phyloP scores from a whole-genome alignment of 2,888 invertebrate genomes.

The Carcina quercana region DNA sequence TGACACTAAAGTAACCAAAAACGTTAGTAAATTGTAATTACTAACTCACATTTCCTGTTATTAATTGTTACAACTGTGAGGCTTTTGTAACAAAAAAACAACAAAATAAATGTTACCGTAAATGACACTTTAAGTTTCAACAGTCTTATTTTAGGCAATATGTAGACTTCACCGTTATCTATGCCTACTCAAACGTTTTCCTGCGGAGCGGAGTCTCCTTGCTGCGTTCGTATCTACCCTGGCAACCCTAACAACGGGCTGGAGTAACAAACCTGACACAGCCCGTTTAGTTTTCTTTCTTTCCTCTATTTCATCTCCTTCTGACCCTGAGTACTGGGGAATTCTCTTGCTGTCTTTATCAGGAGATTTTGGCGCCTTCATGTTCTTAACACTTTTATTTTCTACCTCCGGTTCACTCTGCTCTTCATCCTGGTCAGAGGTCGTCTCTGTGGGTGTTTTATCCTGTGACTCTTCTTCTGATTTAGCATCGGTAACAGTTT shows the following conservation, averaged over 20 bases:
- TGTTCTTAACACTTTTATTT: slow-evolving; percentile 31
- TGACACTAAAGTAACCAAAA: no score
- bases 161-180: slow-evolving; percentile 38
- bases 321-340: slow-evolving; percentile 32
- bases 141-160: no score
- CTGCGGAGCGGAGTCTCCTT: slow-evolving; percentile 49
- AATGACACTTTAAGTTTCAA: no score
- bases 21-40: no score
- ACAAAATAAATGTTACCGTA: no score
- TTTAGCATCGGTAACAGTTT: slow-evolving; percentile 20
- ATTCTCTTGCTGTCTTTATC: slow-evolving; percentile 17
- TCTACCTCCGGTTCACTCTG: slow-evolving; percentile 32
- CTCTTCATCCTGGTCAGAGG: slow-evolving; percentile 22
- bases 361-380: slow-evolving; percentile 23
- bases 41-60: no score
- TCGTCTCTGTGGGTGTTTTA: slow-evolving; percentile 19
- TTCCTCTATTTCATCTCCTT: slow-evolving; percentile 39
- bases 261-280: slow-evolving; percentile 54
- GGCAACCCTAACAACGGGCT: slow-evolving; percentile 79
- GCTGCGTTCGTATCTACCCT: slow-evolving; percentile 68
- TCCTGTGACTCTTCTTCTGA: slow-evolving; percentile 19
- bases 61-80: no score
- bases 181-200: slow-evolving; percentile 23
- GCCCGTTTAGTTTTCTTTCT: slow-evolving; percentile 42
- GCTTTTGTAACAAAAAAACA: no score